Conservation (phyloP, 2,797 vertebrate species). For the Odontamblyopus rebecca region DNA sequence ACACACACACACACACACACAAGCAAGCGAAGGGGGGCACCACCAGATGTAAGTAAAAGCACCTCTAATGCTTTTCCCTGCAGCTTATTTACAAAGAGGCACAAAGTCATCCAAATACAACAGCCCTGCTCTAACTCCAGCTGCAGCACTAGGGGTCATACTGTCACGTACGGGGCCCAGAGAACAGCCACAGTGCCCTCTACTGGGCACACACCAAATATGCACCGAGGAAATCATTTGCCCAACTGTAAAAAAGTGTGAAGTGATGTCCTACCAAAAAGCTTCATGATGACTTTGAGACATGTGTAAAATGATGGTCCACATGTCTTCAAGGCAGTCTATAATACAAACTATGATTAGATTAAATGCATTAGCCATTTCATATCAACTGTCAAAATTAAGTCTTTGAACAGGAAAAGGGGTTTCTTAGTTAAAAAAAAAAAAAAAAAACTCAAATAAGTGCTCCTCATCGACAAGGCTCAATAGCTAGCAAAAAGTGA, state of each 20-base stretch:
- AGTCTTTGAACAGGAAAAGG: no score
- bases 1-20: conserved; percentile 17
- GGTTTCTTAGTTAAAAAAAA: no score
- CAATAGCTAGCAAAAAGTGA: no score
- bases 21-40: conserved; percentile 30
- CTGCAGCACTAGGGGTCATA: conserved; percentile 37
- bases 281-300: no score
- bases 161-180: conserved; percentile 13
- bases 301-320: no score
- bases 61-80: conserved; percentile 39
- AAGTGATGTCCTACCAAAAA: no score
- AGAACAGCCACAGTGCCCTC: conserved; percentile 78
- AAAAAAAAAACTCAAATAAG: no score
- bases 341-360: no score
- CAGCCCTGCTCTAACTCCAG: conserved; percentile 66
- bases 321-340: no score
- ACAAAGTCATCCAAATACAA: conserved; percentile 70
- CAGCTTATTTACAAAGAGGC: conserved; percentile 65
- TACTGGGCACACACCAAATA: conserved; percentile 58
- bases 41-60: conserved; percentile 23
- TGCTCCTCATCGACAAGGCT: no score
- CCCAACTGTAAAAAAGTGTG: background rate
- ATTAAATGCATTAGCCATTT: no score
- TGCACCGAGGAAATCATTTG: conserved; percentile 3
- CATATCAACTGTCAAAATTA: no score